phyloP scores from a whole-genome alignment of 2,888 invertebrate genomes.

The Drosophila setosimentum region DNA sequence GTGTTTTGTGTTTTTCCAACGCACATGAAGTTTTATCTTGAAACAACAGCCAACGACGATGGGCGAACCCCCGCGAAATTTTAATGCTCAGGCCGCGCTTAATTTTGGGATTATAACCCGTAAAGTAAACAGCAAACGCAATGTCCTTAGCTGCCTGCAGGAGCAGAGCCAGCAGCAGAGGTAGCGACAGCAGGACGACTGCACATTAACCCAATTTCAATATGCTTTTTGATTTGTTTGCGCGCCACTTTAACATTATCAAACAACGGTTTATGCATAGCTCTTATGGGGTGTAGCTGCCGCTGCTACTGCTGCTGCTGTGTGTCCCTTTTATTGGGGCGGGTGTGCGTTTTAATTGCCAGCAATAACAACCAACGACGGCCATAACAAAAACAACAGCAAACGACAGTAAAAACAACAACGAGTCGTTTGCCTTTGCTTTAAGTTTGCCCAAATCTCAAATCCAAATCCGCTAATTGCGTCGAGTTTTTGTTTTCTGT shows the following conservation, averaged over 20 bases:
- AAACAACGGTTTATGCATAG: conserved; percentile 78
- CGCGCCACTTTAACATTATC: conserved; percentile 83
- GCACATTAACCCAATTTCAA: conserved; percentile 82
- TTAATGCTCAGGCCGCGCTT: conserved; percentile 79
- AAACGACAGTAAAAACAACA: conserved; percentile 28
- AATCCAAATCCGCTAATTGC: conserved; percentile 79
- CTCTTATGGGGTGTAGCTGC: conserved; percentile 17
- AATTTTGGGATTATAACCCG: conserved; percentile 82
- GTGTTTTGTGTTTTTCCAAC: conserved; percentile 71
- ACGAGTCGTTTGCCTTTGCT: conserved; percentile 47
- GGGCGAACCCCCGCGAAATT: conserved; percentile 51
- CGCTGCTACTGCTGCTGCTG: background rate
- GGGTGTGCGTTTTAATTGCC: conserved; percentile 70
- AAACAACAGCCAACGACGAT: conserved; percentile 73
- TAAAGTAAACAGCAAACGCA: conserved; percentile 72
- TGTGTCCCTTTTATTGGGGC: background rate
- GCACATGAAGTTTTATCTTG: conserved; percentile 80
- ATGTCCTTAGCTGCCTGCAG: conserved; percentile 54
- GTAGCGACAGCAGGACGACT: conserved; percentile 36
- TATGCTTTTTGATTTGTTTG: conserved; percentile 84
- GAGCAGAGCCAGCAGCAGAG: background rate
- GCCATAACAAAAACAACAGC: conserved; percentile 53
- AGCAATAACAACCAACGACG: conserved; percentile 74
- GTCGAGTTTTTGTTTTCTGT: conserved; percentile 63
- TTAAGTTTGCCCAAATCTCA: conserved; percentile 53